Conservation (phyloP, 1,140 invertebrate genomes). For the Druon quercuslanigerum region DNA sequence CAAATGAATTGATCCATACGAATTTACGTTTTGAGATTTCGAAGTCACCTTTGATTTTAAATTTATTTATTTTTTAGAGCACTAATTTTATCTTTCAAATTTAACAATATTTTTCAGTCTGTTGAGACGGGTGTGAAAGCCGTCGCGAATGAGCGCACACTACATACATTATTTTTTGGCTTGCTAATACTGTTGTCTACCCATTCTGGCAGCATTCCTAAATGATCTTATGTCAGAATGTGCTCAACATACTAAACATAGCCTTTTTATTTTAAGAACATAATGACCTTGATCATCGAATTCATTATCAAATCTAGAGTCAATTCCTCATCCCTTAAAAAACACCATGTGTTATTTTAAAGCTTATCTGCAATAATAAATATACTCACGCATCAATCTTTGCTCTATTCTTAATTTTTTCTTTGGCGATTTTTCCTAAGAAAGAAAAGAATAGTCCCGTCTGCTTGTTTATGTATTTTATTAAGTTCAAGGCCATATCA, state of each 20-base stretch:
- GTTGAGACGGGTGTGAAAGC: not conserved
- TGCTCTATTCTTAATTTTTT: too few species aligned
- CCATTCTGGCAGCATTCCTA: constrained; percentile 25
- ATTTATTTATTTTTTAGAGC: not conserved
- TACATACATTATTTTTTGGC: constrained; percentile 9
- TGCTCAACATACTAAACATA: not conserved
- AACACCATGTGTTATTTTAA: not conserved
- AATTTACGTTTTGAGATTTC: not conserved
- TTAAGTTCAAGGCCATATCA: too few species aligned
- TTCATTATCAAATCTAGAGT: not conserved
- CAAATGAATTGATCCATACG: too few species aligned
- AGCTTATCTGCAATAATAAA: too few species aligned
- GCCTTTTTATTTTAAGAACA: not conserved
- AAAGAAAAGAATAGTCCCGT: too few species aligned
- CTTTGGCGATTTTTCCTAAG: too few species aligned
- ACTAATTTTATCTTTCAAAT: constrained; percentile 1
- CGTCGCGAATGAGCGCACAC: constrained; percentile 22
- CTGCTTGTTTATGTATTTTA: too few species aligned
- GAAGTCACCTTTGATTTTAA: not conserved
- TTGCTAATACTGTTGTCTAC: constrained; percentile 17
- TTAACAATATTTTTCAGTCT: constrained; percentile 24
- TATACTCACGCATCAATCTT: too few species aligned
- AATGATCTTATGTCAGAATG: constrained; percentile 7
- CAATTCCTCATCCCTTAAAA: not conserved
- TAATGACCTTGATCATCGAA: not conserved